Conservation (phyloP, 2,113 vertebrate species). For the Nettapus auritus region DNA sequence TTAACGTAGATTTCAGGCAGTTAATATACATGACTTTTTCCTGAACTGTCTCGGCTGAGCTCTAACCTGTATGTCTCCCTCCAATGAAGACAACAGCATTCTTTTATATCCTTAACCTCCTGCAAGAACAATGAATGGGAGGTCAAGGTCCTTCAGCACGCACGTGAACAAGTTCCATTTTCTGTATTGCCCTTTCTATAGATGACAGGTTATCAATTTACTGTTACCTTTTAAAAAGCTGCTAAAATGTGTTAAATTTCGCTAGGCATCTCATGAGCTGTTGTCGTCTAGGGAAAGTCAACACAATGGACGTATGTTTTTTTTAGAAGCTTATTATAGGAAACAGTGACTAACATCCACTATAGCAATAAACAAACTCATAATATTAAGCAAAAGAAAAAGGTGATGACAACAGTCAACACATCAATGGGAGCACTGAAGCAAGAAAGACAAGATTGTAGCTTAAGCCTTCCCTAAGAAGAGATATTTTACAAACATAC, state of each 20-base stretch:
- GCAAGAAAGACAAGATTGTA: background rate
- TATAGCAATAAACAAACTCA: background rate
- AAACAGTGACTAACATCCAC: background rate
- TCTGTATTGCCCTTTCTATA: background rate
- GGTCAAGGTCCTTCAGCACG: background rate
- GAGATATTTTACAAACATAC: background rate
- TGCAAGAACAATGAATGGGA: background rate
- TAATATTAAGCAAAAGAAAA: background rate
- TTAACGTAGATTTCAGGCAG: background rate
- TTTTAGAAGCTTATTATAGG: background rate
- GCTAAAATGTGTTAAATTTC: background rate
- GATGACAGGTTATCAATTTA: background rate
- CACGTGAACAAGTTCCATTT: background rate
- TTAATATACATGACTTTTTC: background rate
- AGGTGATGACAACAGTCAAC: background rate
- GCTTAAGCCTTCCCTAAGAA: background rate
- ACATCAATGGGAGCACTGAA: background rate
- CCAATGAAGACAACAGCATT: background rate
- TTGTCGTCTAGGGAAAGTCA: background rate
- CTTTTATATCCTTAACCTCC: background rate
- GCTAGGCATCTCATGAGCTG: background rate
- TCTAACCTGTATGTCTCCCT: background rate
- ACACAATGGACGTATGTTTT: fast-evolving
- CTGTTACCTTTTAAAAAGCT: background rate
- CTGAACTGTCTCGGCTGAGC: background rate